Evolutionary conservation across 2,888 invertebrate species (phyloP), one percentile per base, ranked within the genome.

Genomic region (Andricus curvator): DNA sequence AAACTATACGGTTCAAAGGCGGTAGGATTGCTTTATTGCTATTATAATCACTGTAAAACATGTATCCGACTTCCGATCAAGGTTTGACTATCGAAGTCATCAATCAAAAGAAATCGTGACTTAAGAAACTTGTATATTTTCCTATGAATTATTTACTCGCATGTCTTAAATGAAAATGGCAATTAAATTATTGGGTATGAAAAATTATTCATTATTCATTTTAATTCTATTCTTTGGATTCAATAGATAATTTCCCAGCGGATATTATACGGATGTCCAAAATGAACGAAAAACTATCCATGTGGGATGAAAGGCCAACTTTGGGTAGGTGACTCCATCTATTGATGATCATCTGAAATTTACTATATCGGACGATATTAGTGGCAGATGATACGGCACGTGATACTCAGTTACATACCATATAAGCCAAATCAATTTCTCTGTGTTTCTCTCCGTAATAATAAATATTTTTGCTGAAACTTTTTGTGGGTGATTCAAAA

Each of bases 1-100:
- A 74, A 70, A 74, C 33, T 56, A 74, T 22, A 33, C 15, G 33
- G n/a, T 56, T 74, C 74, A 74, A 74, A 74, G 56, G 74, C 74
- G 74, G 74, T 74, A 74, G 74, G 56, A 74, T 74, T 74, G 74
- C 74, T 74, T 74, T 74, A 74, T 74, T 74, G 74, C 74, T 74
- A 74, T 74, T 74, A 74, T 74, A 60, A 74, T 74, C 56, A 13
- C 60, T 74, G 74, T 74, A 74, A 74, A 74, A 74, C 74, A 56
- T 74, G 74, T 74, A 74, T 37, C 56, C 74, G 56, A 74, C 74
- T 74, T 74, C 74, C 74, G 74, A 74, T 74, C 74, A 74, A 74
- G 74, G 74, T 74, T 74, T 56, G 74, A 74, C 29, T 33, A 56
- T 74, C 56, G n/a, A 37, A 74, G 74, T 37, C 74, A 74, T 74